Percentiles rank a stretch among this genome's conserved stretches.
Conservation (phyloP, 2,113 vertebrate species). For the Indri indri region DNA sequence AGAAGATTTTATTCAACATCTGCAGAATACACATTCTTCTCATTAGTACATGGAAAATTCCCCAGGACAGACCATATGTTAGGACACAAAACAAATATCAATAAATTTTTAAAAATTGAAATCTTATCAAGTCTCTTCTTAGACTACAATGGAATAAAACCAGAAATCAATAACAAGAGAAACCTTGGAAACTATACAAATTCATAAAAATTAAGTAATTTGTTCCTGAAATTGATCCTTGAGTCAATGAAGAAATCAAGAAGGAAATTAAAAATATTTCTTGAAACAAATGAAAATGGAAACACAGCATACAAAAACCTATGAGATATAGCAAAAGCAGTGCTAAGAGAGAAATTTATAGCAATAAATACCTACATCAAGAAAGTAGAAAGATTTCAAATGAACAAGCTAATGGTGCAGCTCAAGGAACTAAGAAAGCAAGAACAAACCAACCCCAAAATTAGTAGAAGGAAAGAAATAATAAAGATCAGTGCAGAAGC, state of each 20-base stretch:
- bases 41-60: background rate
- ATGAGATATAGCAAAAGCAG: background rate
- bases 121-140: background rate
- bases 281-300: background rate
- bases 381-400: background rate
- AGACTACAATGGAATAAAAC: background rate
- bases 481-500: background rate
- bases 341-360: background rate
- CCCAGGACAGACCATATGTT: background rate
- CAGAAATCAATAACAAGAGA: background rate
- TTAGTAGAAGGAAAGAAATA: background rate
- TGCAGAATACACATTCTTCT: background rate
- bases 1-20: background rate
- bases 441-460: background rate
- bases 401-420: background rate
- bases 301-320: background rate
- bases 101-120: background rate
- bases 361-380: background rate
- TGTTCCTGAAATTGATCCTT: background rate
- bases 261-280: background rate
- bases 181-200: background rate
- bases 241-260: background rate
- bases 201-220: background rate
- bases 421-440: background rate
- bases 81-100: background rate